Evolutionary conservation across 1,140 invertebrate species (phyloP), one percentile per base, ranked within the genome.

Genomic region (Bursaphelenchus mucronatus): DNA sequence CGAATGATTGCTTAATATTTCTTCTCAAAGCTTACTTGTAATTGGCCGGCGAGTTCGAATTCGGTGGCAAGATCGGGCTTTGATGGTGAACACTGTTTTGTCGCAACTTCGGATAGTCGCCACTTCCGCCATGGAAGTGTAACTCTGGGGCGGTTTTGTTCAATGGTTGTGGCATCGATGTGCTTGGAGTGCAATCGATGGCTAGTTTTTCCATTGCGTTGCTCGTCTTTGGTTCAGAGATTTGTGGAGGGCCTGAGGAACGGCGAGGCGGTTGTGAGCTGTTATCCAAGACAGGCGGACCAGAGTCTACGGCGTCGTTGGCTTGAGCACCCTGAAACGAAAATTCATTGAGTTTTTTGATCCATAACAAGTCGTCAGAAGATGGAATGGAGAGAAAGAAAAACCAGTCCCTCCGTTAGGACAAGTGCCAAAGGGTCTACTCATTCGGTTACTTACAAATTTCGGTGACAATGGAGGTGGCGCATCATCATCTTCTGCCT

Each of bases 391-490:
- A 50, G 5, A 17, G 1, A 50, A n/a, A 6, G n/a, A 49, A 55
- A 1, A 55, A 4, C 13, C 4, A 19, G 47, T 49, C 1, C 1
- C 1, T 3, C 4, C 19, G 1, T 49, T 6, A n/a, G 47, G 47
- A 4, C 47, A 49, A 19, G 47, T 49, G 13, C 13, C 13, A n/a
- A 49, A 1, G 30, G 5, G 2, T 5, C 30, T 30, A 30, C 30
- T 30, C 2, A 5, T 30, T 30, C 30, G 5, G 5, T 5, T 30
- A 30, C 30, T 30, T 30, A 30, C 30, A 30, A 30, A 30, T 30
- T 30, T 49, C 47, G 57, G 57, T 39, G 57, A 59, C 41, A 59
- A 44, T 50, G 41, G 19, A n/a, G 57, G 57, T 17, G 57, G 57
- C 9, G 57, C 57, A 11, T 59, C 57, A 9, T 59, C 13, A 11